These are phyloP conservation scores for Pachyrhynchus sulphureomaculatus DNA, from an alignment of 1,140 invertebrate species.

Conservation along the genomic window DNA sequence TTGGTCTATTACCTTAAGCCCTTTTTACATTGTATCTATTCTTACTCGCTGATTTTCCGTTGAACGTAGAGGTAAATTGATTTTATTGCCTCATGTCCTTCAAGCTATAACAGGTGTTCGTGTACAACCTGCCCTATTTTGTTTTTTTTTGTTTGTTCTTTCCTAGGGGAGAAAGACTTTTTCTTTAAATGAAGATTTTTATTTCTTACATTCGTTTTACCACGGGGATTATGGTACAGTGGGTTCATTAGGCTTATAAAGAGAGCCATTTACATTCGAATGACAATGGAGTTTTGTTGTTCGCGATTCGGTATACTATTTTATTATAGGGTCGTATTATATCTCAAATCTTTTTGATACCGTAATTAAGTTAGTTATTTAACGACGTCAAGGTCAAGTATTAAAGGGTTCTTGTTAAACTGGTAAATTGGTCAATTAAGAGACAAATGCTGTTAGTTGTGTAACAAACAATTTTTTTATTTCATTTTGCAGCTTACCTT, in stretches of 20 bases:
- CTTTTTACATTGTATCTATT: constrained; percentile 8
- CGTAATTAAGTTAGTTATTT: constrained; percentile 3
- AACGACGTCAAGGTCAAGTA: not conserved
- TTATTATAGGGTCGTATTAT: not conserved
- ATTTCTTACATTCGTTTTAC: constrained; percentile 1
- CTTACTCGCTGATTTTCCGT: not conserved
- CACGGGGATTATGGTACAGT: constrained; percentile 10
- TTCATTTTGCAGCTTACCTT: too few relatives aligned
- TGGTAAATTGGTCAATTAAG: constrained; percentile 2
- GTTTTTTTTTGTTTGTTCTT: constrained; percentile 1
- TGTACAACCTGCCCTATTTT: constrained; percentile 2
- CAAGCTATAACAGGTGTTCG: constrained; percentile 5
- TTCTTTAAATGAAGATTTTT: not conserved
- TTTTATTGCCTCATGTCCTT: constrained; percentile 5
- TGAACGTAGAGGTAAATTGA: not conserved
- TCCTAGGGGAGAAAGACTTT: not conserved
- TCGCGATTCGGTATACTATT: constrained; percentile 2
- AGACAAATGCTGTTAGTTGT: too few relatives aligned
- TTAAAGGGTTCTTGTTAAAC: not conserved
- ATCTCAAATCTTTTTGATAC: not conserved
- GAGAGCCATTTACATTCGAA: constrained; percentile 1
- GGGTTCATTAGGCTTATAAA: constrained; percentile 7
- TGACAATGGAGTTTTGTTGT: constrained; percentile 9
- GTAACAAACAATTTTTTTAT: too few relatives aligned
- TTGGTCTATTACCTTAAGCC: constrained; percentile 3